Conservation (phyloP, 2,888 invertebrate species). For the Apoda limacodes region DNA sequence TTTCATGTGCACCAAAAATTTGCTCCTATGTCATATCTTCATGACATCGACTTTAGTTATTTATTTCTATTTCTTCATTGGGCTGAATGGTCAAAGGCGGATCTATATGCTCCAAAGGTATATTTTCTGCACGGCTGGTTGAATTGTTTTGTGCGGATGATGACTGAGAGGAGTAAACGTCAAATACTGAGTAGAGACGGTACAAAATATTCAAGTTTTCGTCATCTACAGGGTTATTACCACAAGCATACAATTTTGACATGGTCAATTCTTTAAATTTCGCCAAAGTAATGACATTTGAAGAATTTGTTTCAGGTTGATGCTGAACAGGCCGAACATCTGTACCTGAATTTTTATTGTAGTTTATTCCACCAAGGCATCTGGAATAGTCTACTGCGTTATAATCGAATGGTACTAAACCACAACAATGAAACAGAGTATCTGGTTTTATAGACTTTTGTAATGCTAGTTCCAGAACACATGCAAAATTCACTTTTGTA, state of each 20-base stretch:
- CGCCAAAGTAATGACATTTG: constrained; percentile 1
- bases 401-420: too few relatives aligned
- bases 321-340: background rate
- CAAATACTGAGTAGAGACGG: constrained; percentile 3
- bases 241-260: background rate
- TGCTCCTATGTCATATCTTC: too few relatives aligned
- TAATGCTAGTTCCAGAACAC: constrained; percentile 11
- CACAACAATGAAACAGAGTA: too few relatives aligned
- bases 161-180: background rate
- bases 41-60: too few relatives aligned
- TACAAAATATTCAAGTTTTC: constrained; percentile 2
- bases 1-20: too few relatives aligned
- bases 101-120: constrained; percentile 1
- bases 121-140: background rate
- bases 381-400: too few relatives aligned
- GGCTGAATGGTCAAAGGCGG: constrained; percentile 1
- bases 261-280: constrained; percentile 1
- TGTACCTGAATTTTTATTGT: background rate
- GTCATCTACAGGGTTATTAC: constrained; percentile 1
- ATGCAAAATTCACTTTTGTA: constrained; percentile 16
- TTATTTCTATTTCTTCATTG: constrained; percentile 1
- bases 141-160: constrained; percentile 1
- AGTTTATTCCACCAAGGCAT: too few relatives aligned
- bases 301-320: constrained; percentile 1
- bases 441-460: too few relatives aligned